phyloP scores from a whole-genome alignment of 2,797 vertebrate species.

The Chelidonichthys spinosus region DNA sequence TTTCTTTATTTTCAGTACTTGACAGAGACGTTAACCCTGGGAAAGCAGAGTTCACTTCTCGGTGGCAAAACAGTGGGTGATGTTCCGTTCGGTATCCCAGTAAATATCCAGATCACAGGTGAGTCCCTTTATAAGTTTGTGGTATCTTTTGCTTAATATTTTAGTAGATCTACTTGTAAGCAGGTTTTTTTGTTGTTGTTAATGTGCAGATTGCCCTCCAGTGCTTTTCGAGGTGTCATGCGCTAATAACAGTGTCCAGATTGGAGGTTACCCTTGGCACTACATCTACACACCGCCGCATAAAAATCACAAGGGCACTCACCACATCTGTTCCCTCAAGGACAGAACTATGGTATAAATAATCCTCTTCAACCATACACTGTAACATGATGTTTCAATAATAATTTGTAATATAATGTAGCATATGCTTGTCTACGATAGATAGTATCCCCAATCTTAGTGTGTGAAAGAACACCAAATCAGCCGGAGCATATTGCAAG shows the following conservation, averaged over 20 bases:
- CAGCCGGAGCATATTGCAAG: constrained; percentile 37
- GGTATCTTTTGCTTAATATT: not conserved
- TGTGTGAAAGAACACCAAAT: constrained; percentile 13
- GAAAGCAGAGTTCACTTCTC: constrained; percentile 88
- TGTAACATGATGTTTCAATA: not conserved
- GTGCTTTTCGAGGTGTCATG: constrained; percentile 93
- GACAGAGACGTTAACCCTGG: constrained; percentile 86
- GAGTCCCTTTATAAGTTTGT: constrained; percentile 24
- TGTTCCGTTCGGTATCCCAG: constrained; percentile 92
- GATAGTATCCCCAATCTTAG: constrained; percentile 8
- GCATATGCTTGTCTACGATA: not conserved
- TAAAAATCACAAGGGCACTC: constrained; percentile 90
- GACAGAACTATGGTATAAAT: constrained; percentile 88
- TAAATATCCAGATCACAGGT: constrained; percentile 96
- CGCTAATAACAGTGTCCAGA: constrained; percentile 91
- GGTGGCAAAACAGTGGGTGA: constrained; percentile 89
- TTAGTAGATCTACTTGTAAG: not conserved
- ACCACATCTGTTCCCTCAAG: constrained; percentile 93
- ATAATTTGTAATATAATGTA: constrained; percentile 2
- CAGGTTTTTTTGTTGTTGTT: not conserved
- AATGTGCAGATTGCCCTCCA: constrained; percentile 86
- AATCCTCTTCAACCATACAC: constrained; percentile 5
- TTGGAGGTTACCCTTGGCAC: constrained; percentile 97
- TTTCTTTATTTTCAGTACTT: constrained; percentile 85
- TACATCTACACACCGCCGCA: constrained; percentile 95